Conservation (phyloP, 30 jellyfish, hydroid and myxozoan species). For the Hydractinia symbiolongicarpus region DNA sequence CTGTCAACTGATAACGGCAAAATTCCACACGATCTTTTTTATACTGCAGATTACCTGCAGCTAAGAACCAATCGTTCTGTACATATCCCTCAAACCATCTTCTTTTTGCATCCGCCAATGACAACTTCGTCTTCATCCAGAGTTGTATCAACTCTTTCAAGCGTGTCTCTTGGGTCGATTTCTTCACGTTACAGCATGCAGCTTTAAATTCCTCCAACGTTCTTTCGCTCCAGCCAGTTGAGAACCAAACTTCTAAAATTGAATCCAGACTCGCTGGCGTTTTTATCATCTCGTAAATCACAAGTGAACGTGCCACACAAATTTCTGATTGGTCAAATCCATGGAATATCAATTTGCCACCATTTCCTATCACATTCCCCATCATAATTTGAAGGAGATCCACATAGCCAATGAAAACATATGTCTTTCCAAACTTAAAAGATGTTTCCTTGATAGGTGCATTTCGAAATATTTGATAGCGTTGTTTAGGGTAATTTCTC, state of each 20-base stretch:
- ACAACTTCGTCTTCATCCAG: neutral
- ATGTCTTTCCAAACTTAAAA: neutral
- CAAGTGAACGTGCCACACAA: neutral
- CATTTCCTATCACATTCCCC: neutral
- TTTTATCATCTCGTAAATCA: conserved; percentile 12
- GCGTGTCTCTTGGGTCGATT: neutral
- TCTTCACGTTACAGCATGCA: neutral
- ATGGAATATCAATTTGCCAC: neutral
- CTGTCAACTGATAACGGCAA: conserved; percentile 13
- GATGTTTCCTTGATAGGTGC: neutral
- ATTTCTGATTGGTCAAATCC: neutral
- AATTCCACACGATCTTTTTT: neutral
- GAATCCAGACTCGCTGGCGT: neutral
- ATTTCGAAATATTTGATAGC: neutral
- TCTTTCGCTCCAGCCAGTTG: conserved; percentile 8
- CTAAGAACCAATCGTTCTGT: neutral
- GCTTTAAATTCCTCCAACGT: neutral
- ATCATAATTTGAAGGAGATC: neutral
- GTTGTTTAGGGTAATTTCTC: neutral
- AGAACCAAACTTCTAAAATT: conserved; percentile 6
- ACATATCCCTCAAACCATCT: neutral
- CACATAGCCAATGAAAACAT: conserved; percentile 7
- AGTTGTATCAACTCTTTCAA: neutral
- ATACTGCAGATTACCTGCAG: neutral
- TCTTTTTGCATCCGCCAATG: neutral